These are phyloP conservation scores for Idris sp. DNA, from an alignment of 1,140 invertebrate genomes.

Conservation along the genomic window DNA sequence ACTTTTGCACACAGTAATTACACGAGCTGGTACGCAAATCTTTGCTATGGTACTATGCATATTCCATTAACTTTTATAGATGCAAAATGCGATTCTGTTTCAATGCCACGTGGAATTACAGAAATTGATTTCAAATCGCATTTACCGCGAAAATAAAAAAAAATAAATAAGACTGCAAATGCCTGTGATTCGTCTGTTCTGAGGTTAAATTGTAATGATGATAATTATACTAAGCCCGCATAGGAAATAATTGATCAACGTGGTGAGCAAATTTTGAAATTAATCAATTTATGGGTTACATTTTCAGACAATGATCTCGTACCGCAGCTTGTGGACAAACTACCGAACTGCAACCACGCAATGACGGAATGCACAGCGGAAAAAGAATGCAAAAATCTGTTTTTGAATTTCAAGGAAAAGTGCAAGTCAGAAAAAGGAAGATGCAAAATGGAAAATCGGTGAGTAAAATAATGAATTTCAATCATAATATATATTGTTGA, in stretches of 20 bases:
- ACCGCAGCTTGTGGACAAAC: slow-evolving; percentile 87
- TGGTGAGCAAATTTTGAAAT: not conserved
- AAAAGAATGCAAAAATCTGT: slow-evolving; percentile 86
- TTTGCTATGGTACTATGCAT: slow-evolving; percentile 6
- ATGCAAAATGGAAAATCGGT: slow-evolving; percentile 93
- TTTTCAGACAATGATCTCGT: slow-evolving; percentile 87
- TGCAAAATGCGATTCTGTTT: slow-evolving; percentile 40
- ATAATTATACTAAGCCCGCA: slow-evolving; percentile 6
- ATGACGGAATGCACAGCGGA: slow-evolving; percentile 88
- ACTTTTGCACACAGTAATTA: slow-evolving; percentile 57
- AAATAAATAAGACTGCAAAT: slow-evolving; percentile 46
- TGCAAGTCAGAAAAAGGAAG: slow-evolving; percentile 90
- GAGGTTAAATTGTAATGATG: slow-evolving; percentile 31
- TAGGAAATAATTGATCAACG: slow-evolving; percentile 10
- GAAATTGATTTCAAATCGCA: slow-evolving; percentile 37
- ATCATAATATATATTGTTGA: too few relatives aligned
- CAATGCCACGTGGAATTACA: slow-evolving; percentile 22
- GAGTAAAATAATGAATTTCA: too few relatives aligned
- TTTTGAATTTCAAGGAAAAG: slow-evolving; percentile 89
- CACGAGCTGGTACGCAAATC: slow-evolving; percentile 33
- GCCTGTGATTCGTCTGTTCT: slow-evolving; percentile 19
- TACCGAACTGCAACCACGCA: slow-evolving; percentile 92
- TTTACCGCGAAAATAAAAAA: slow-evolving; percentile 38
- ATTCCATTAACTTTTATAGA: slow-evolving; percentile 39
- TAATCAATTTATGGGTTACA: slow-evolving; percentile 7